A percentile compares a stretch with the other conserved stretches of the same genome.
Evolutionary conservation across 1,140 invertebrate genomes (phyloP).

Genomic region (Melanaphis sacchari): DNA sequence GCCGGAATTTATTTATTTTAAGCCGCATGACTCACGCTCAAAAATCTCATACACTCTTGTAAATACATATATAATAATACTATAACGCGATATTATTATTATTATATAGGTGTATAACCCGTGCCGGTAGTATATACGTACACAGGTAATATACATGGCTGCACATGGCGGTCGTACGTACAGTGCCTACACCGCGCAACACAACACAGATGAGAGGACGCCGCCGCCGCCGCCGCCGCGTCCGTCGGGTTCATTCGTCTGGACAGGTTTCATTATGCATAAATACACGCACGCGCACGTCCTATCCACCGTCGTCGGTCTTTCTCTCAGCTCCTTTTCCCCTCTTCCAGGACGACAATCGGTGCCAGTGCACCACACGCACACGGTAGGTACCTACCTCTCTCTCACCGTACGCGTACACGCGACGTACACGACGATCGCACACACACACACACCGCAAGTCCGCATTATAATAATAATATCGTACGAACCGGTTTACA

Average conservation of each 20-base stretch:
- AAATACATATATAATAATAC: neutral
- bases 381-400: neutral
- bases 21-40: neutral
- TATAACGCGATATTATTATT: neutral
- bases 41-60: neutral
- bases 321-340: neutral
- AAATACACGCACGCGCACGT: neutral
- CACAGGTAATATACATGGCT: neutral
- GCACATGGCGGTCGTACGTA: neutral
- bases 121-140: neutral
- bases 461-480: neutral
- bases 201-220: neutral
- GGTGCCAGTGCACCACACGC: neutral
- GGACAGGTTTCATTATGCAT: constrained; percentile 41
- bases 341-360: neutral
- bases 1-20: constrained; percentile 8
- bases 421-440: neutral
- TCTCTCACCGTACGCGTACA: too few species aligned
- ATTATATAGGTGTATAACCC: neutral
- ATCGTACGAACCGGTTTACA: constrained; percentile 12
- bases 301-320: neutral
- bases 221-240: neutral
- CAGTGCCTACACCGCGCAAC: too few species aligned
- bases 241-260: constrained; percentile 29
- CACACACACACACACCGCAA: neutral